Evolutionary conservation across 2,888 invertebrate genomes (phyloP).

Genomic region (Amphipoea lucens): DNA sequence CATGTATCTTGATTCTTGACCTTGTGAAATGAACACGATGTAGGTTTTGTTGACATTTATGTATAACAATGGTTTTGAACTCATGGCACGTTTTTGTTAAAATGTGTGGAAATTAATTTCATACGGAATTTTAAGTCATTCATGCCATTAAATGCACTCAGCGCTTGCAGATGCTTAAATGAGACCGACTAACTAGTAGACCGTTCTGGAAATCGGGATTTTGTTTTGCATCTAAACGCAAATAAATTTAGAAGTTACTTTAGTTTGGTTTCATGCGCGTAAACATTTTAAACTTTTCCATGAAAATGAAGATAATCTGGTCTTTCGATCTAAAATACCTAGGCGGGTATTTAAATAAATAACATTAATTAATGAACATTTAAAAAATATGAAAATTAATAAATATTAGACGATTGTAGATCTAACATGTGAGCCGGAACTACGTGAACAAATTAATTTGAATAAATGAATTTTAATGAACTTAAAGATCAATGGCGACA

Average conservation of each 20-base stretch:
- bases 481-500: slow-evolving; percentile 35
- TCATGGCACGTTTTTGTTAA: slow-evolving; percentile 7
- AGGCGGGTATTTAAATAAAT: background rate
- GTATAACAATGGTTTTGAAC: slow-evolving; percentile 25
- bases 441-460: slow-evolving; percentile 34
- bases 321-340: background rate
- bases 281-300: background rate
- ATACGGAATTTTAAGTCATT: background rate
- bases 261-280: background rate
- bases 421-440: slow-evolving; percentile 41
- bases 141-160: too few relatives aligned
- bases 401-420: slow-evolving; percentile 7
- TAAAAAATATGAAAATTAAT: background rate
- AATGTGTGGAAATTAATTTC: slow-evolving; percentile 1
- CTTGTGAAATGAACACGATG: slow-evolving; percentile 36
- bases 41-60: slow-evolving; percentile 27
- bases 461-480: slow-evolving; percentile 46
- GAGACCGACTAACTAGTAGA: background rate
- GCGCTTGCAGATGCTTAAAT: background rate
- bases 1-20: slow-evolving; percentile 41
- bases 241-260: too few relatives aligned
- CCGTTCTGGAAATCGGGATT: background rate
- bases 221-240: background rate
- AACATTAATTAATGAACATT: background rate
- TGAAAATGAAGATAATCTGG: background rate